Evolutionary conservation across 2,113 vertebrate species (phyloP).

Genomic region (Ictidomys tridecemlineatus): DNA sequence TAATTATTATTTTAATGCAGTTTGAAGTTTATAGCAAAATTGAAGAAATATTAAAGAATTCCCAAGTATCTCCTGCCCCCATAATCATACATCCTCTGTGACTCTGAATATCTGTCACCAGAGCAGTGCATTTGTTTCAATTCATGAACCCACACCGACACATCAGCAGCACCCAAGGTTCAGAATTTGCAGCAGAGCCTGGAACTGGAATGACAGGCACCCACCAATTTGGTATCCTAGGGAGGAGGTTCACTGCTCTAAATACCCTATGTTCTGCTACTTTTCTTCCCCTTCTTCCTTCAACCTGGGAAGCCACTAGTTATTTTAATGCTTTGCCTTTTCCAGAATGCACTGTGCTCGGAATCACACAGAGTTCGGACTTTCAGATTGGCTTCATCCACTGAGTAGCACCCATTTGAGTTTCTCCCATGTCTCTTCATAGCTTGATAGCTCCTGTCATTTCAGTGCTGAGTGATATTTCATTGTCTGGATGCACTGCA

Average conservation of each 20-base stretch:
- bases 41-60: neutral
- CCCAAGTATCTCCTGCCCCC: fast-evolving
- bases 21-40: neutral
- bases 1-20: neutral
- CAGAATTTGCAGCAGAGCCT: neutral
- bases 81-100: neutral
- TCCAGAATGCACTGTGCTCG: neutral
- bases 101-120: neutral
- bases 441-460: neutral
- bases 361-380: neutral
- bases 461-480: neutral
- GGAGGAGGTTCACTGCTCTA: neutral
- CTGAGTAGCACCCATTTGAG: neutral
- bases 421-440: neutral
- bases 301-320: neutral
- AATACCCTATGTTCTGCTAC: neutral
- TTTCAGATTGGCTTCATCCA: neutral
- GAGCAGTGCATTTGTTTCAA: neutral
- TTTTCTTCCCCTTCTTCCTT: no score
- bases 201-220: no score
- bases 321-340: neutral
- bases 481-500: neutral
- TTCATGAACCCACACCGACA: neutral
- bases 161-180: neutral
- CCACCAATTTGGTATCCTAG: neutral